Base-by-base conservation (phyloP, 64 coral and sea anemone genomes). In the Montipora sp. region DNA sequence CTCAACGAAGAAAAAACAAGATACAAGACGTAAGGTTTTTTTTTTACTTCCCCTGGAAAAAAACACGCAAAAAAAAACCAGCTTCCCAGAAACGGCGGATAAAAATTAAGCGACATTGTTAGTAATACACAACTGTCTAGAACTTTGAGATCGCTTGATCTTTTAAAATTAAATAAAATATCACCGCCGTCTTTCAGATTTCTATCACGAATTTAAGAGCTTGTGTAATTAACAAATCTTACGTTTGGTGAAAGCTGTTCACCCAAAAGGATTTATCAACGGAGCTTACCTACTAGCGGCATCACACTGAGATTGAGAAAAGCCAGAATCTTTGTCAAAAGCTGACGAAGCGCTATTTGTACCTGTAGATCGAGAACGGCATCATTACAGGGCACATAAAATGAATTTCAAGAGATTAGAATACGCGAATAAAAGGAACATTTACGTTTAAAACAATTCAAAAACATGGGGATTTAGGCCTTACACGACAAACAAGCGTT, bases 381-480 rank as follows among this genome's bases (percentile, higher is more conserved):
- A 70, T 49, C 61, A 36, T 36, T 36, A 85, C 68, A 85, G 8
- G 11, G 53, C 2, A 83, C 44, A 66, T 15, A 83, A 85, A 72
- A 65, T 18, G 66, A 63, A 65, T 14, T 43, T 82, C 24, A 82
- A 82, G 57, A 16, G 57, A 19, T 53, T 23, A 59, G 20, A 47
- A 80, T 12, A 58, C 44, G 0, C 12, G 10, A 60, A 12, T 65
- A 45, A 1, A 81, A 7, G 3, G 9, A 21, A 45, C 3, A 82
- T 18, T 65, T 65, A 13, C 3, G 23, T 12, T 12, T 61, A 43
- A 43, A 63, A 63, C 48, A 72, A 2, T 85, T 5, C 67, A 16
- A 72, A 50, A n/a, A 51, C 47, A 10, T 12, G 15, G 15, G 18
- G 47, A 6, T 70, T 10, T 11, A 21, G 47, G 61, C 46, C 66